Evolutionary conservation across 1,140 invertebrate species (phyloP).

Genomic region (Pseudomyrmex pallidus): DNA sequence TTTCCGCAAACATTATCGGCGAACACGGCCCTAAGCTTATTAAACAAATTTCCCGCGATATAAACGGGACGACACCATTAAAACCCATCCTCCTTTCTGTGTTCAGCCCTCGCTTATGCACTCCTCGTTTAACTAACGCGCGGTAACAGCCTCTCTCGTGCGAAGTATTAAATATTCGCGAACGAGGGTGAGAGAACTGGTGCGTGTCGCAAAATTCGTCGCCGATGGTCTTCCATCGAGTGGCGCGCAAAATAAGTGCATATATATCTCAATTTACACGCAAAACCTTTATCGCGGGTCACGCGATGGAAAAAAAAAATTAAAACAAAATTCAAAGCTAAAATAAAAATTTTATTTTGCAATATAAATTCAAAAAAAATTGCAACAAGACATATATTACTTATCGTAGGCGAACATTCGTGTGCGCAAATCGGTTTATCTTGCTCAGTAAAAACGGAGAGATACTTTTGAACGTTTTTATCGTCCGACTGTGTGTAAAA

Average conservation of each 20-base stretch:
- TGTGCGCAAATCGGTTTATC: too few species aligned
- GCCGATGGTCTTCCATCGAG: neutral
- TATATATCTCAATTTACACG: neutral
- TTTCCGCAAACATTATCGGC: neutral
- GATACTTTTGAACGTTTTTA: too few species aligned
- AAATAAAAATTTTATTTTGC: too few species aligned
- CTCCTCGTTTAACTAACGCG: slow-evolving; percentile 1
- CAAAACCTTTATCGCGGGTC: too few species aligned
- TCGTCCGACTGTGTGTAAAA: too few species aligned
- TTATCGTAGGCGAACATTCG: too few species aligned
- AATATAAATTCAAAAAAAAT: too few species aligned
- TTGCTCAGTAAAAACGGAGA: too few species aligned
- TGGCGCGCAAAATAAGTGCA: neutral
- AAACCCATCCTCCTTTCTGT: neutral
- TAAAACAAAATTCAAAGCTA: too few species aligned
- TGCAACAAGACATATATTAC: too few species aligned
- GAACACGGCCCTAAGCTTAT: neutral
- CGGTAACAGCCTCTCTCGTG: neutral
- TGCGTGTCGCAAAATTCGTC: neutral
- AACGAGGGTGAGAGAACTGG: slow-evolving; percentile 6
- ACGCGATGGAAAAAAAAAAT: too few species aligned
- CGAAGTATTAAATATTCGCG: slow-evolving; percentile 5
- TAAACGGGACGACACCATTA: neutral
- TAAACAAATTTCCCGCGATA: slow-evolving; percentile 8
- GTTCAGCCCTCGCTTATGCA: neutral